Evolutionary conservation across 2,113 vertebrate genomes (phyloP), one percentile per base, ranked within the genome.

Genomic region (Platanista minor): DNA sequence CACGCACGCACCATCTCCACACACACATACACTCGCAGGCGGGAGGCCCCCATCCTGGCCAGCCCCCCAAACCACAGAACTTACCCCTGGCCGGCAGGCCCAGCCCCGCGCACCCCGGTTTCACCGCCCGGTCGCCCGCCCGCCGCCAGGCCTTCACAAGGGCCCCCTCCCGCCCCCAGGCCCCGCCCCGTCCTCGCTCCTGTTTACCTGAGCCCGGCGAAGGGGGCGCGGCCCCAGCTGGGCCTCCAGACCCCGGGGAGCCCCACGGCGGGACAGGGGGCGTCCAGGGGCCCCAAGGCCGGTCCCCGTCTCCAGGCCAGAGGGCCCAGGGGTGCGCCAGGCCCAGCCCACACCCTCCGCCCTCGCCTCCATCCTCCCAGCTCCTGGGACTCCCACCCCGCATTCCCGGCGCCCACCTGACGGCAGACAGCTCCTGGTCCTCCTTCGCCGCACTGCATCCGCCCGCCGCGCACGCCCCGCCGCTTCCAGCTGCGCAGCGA

Each of bases 121-220:
- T 80, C 59, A 25, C 52, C n/a, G 49, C 33, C 11, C 2, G 49
- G 49, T 18, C 21, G 75, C 12, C 33, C 21, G 77, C 69, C 54
- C 1, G 66, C 36, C 6, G 31, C 36, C 21, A 2, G 12, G 39
- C 69, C 54, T 78, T 86, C 95, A 66, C 92, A 81, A 88, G 93
- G 90, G 83, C 52, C 66, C 87, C 52, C 52, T 20, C 52, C 75
- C 43, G 57, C 13, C 29, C 27, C 59, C 27, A 74, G 75, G 94
- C 97, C 92, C 90, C 90, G 87, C 96, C 97, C 96, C 29, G 33
- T 10, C 69, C 85, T 17, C 29, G 41, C 92, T 39, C 54, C 96
- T 96, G 90, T 97, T 97, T 97, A 97, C 88, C 96, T 95, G 85
- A 20, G 87, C 87, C 2, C 7, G 15, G 92, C 62, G 75, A n/a